Percentiles rank a stretch among this genome's conserved stretches.
phyloP scores from a whole-genome alignment of 2,888 invertebrate species.

The Cephus pulcher region DNA sequence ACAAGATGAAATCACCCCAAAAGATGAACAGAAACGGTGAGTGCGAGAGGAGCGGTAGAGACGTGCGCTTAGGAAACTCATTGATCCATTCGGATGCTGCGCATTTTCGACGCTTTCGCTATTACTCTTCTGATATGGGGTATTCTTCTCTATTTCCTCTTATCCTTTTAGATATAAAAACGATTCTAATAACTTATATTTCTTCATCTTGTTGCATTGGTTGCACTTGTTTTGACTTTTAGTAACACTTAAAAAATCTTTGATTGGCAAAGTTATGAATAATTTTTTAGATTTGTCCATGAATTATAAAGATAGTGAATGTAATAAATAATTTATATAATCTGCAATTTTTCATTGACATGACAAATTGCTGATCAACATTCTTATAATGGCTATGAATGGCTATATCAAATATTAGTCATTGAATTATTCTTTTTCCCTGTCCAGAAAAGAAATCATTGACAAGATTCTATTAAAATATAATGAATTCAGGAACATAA shows the following conservation, averaged over 20 bases:
- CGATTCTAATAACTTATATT: neutral
- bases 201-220: neutral
- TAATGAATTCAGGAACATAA: neutral
- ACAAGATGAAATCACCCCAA: neutral
- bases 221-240: neutral
- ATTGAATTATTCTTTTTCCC: neutral
- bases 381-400: neutral
- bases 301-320: no score
- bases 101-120: conserved; percentile 27
- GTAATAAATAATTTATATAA: neutral
- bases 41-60: conserved; percentile 14
- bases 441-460: neutral
- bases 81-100: conserved; percentile 59
- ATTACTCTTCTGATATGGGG: neutral
- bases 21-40: neutral
- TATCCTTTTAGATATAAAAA: neutral
- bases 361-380: neutral
- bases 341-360: neutral
- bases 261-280: no score
- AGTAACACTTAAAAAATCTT: neutral
- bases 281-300: no score
- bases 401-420: neutral
- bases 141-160: neutral
- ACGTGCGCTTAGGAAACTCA: conserved; percentile 36
- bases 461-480: neutral